A percentile compares a stretch with the other conserved stretches of the same genome.
Conservation (phyloP, 2,113 vertebrate species). For the Catharus fuscescens region DNA sequence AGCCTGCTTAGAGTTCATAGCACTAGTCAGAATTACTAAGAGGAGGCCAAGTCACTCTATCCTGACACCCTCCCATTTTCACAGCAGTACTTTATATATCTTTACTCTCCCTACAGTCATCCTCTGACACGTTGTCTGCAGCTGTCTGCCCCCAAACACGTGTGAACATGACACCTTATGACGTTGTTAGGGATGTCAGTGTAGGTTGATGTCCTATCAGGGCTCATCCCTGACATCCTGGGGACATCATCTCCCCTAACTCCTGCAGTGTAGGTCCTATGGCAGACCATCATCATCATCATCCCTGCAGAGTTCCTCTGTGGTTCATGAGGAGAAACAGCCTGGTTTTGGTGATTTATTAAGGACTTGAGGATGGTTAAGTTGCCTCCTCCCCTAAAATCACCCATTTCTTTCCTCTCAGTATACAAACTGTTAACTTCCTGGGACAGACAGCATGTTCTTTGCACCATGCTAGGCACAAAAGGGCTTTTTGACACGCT, state of each 20-base stretch:
- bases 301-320: not conserved
- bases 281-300: not conserved
- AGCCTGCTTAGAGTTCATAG: not conserved
- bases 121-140: not conserved
- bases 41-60: not conserved
- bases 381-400: not conserved
- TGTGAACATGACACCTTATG: not conserved
- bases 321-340: not conserved
- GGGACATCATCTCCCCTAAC: not conserved
- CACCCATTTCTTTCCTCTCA: not conserved
- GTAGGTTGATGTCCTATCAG: not conserved
- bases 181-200: not conserved
- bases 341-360: not conserved
- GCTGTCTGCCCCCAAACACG: not conserved
- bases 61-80: not conserved
- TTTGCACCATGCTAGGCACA: not conserved
- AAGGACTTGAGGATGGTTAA: not conserved
- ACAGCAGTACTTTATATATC: not conserved
- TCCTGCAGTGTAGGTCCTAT: not conserved
- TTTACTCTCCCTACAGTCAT: not conserved
- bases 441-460: not conserved
- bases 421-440: not conserved
- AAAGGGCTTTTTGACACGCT: not conserved
- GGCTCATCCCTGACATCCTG: not conserved
- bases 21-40: not conserved